Conservation (phyloP, 1,140 invertebrate species). For the Hyles vespertilio region DNA sequence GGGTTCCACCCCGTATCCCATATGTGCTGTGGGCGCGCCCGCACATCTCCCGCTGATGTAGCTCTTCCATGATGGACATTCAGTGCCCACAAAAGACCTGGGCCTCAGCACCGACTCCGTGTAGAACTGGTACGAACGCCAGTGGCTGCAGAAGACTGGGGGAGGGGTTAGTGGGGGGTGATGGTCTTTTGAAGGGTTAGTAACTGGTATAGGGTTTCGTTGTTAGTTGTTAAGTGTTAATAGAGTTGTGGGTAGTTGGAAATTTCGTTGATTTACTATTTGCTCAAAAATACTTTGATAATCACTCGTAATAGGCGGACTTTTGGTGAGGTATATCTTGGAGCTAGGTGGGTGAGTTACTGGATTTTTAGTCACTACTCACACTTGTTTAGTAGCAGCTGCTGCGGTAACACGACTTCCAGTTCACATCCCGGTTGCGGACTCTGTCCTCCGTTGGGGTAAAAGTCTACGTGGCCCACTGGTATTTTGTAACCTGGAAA, state of each 20-base stretch:
- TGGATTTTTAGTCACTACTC: slow-evolving; percentile 23
- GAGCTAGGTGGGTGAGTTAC: not conserved
- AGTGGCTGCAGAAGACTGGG: slow-evolving; percentile 84
- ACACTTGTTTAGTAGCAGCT: slow-evolving; percentile 63
- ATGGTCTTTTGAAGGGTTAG: not conserved
- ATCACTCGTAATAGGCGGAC: too few species aligned
- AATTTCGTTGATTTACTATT: too few species aligned
- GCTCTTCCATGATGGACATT: slow-evolving; percentile 43
- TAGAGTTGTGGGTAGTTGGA: too few species aligned
- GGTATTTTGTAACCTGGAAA: slow-evolving; percentile 64
- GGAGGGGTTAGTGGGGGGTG: slow-evolving; percentile 3
- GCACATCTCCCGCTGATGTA: slow-evolving; percentile 41
- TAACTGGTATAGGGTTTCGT: too few species aligned
- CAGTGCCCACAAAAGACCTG: slow-evolving; percentile 75
- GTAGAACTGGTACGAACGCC: slow-evolving; percentile 83
- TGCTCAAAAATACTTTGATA: too few species aligned
- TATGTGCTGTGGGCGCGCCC: slow-evolving; percentile 26
- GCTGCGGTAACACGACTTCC: slow-evolving; percentile 64
- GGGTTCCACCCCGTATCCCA: slow-evolving; percentile 54
- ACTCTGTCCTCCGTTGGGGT: slow-evolving; percentile 87
- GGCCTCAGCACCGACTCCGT: slow-evolving; percentile 81
- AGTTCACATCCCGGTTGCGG: slow-evolving; percentile 87
- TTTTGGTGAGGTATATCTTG: too few species aligned
- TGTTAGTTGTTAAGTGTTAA: too few species aligned
- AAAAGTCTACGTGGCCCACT: slow-evolving; percentile 92